Base-by-base conservation (phyloP, 1,140 invertebrate genomes). In the Lordiphosa collinella region DNA sequence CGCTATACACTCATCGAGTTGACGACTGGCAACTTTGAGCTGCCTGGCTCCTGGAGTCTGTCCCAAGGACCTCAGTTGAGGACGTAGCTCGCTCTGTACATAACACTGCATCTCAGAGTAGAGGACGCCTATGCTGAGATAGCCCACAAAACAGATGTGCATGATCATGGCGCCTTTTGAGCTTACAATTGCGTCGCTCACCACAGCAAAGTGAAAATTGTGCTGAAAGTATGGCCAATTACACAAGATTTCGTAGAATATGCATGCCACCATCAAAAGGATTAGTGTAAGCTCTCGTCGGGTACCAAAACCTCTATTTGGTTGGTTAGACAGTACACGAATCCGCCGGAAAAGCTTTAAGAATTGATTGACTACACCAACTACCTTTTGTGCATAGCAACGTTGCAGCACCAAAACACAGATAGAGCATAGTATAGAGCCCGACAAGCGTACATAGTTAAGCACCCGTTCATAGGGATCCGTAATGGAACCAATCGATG, bases 21-120 rank as follows among this genome's bases (percentile, higher is more conserved):
- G 34, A 2, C 18, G 7, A 1, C 12, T 13, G 0, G 41, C 36
- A 0, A 3, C 43, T 37, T 16, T 50, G 1, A 40, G 16, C 5
- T 59, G 25, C 1, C 22, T 6, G 1, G 18, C 4, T 22, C 52
- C 22, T 13, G 12, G 51, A 5, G 32, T 2, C 0, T 46, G n/a
- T 2, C 48, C 9, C 4, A 80, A 7, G 0, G 3, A n/a, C 3
- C 14, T 13, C 0, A 82, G 40, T 12, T 71, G 40, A 1, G 29
- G 5, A 2, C 34, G 29, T 4, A 82, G n/a, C 1, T 68, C 36
- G 0, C 18, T 29, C 0, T n/a, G 2, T 1, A 64, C 35, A 40
- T 72, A 82, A 2, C 3, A 1, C 16, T 82, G 64, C 0, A 82
- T 0, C 32, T 64, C 61, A 2, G 41, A 40, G 12, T 53, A 82